A percentile compares a stretch with the other conserved stretches of the same genome.
Evolutionary conservation across 2,888 invertebrate genomes (phyloP).

Genomic region (Sclerodermus sp.): DNA sequence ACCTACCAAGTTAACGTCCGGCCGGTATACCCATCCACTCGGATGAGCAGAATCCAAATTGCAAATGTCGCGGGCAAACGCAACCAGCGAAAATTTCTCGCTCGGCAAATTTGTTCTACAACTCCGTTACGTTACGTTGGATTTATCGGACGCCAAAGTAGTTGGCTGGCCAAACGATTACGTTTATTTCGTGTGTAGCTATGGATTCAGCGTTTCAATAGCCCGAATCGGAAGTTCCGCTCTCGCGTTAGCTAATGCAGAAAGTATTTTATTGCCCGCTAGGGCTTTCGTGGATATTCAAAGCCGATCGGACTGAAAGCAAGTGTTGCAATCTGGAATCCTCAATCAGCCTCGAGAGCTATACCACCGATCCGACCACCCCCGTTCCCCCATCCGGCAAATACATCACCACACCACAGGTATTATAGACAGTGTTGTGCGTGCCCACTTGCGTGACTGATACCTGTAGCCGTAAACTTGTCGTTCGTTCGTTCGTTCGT

Average conservation of each 20-base stretch:
- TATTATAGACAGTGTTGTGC: conserved; percentile 40
- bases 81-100: too few relatives aligned
- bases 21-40: not conserved
- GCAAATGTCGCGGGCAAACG: conserved; percentile 4
- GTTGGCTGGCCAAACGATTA: too few relatives aligned
- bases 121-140: too few relatives aligned
- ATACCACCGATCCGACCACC: conserved; percentile 13
- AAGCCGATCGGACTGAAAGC: not conserved
- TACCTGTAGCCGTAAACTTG: conserved; percentile 43
- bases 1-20: not conserved
- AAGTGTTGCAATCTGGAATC: conserved; percentile 3
- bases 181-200: too few relatives aligned
- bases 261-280: too few relatives aligned
- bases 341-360: conserved; percentile 3
- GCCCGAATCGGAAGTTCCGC: too few relatives aligned
- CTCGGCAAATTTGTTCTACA: too few relatives aligned
- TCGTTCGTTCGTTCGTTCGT: too few relatives aligned
- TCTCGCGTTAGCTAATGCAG: too few relatives aligned
- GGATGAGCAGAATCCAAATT: conserved; percentile 19
- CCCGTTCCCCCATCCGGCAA: conserved; percentile 21
- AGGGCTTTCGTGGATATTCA: too few relatives aligned
- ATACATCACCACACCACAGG: conserved; percentile 31
- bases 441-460: conserved; percentile 40
- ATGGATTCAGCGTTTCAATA: too few relatives aligned
- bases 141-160: too few relatives aligned